phyloP scores from a whole-genome alignment of 2,797 vertebrate species.

The Sebastes aleutianus region DNA sequence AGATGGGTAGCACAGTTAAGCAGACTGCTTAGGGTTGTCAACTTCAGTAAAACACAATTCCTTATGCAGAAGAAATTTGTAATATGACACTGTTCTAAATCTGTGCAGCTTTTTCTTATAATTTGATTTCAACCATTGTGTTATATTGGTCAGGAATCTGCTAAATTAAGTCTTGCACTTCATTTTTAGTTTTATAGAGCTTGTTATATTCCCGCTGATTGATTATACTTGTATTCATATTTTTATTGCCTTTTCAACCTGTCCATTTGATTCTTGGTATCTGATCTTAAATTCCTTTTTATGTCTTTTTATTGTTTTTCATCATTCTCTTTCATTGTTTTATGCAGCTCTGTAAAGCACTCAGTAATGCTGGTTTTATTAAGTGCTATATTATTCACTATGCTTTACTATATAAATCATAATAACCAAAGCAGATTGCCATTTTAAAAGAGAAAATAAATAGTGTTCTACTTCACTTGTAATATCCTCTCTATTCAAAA shows the following conservation, averaged over 20 bases:
- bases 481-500: constrained; percentile 28
- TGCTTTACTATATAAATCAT: background rate
- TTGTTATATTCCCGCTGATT: background rate
- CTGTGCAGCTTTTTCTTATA: background rate
- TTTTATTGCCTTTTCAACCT: background rate
- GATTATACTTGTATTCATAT: background rate
- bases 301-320: background rate
- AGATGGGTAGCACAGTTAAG: constrained; percentile 38
- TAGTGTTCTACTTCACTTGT: background rate
- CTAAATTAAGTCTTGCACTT: background rate
- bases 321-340: background rate
- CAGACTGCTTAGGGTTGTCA: constrained; percentile 36
- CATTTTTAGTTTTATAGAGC: background rate
- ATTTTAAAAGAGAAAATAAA: background rate
- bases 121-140: background rate
- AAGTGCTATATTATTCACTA: background rate
- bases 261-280: background rate
- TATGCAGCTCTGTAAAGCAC: background rate
- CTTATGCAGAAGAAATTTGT: background rate
- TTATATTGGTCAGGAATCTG: background rate
- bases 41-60: constrained; percentile 8
- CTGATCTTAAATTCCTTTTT: background rate
- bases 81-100: background rate
- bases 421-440: background rate
- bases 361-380: background rate